Conservation (phyloP, 1,140 invertebrate species). For the Tribolium madens region DNA sequence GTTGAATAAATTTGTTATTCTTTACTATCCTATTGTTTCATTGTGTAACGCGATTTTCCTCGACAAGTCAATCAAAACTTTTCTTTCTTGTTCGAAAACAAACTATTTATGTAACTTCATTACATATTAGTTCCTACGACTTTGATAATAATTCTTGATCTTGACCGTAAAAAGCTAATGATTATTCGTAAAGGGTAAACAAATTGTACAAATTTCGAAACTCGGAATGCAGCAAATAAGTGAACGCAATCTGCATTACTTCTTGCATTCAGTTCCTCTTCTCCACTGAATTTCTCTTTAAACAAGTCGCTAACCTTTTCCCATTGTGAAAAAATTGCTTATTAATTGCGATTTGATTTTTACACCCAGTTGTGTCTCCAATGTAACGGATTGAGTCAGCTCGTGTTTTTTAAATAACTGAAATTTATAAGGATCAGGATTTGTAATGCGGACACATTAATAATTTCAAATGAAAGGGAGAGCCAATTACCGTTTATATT, state of each 20-base stretch:
- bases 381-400: neutral
- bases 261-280: neutral
- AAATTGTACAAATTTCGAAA: neutral
- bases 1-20: constrained; percentile 43
- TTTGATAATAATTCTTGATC: neutral
- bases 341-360: neutral
- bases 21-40: constrained; percentile 10
- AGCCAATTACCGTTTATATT: neutral
- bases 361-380: neutral
- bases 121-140: neutral
- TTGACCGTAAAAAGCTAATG: neutral
- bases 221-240: neutral
- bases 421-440: neutral
- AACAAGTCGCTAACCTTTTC: neutral
- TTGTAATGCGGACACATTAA: neutral
- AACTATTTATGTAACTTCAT: neutral
- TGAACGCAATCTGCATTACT: neutral
- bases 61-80: neutral
- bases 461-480: neutral
- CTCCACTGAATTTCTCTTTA: neutral
- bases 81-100: neutral
- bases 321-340: neutral
- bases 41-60: neutral
- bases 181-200: neutral
- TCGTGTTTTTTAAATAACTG: neutral